These are phyloP conservation scores for Arizona elegans DNA, from an alignment of 2,113 vertebrate genomes.

Conservation along the genomic window DNA sequence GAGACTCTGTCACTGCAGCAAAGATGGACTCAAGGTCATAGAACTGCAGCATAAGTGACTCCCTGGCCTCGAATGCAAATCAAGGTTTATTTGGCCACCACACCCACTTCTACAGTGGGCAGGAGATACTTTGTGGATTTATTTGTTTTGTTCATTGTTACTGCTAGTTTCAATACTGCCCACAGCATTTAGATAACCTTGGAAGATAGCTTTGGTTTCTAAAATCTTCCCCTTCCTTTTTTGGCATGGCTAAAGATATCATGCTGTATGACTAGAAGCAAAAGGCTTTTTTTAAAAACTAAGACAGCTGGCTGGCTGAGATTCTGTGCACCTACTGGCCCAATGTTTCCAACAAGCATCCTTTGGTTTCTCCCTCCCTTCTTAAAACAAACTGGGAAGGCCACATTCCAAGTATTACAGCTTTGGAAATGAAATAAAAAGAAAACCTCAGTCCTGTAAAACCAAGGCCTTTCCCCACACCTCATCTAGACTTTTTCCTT, in stretches of 20 bases:
- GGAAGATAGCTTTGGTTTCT: neutral
- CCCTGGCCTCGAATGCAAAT: neutral
- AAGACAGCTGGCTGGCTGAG: neutral
- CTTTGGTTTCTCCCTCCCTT: neutral
- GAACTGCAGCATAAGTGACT: neutral
- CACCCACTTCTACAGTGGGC: neutral
- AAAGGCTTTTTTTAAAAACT: neutral
- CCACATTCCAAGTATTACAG: constrained; percentile 3
- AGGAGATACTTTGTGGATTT: neutral
- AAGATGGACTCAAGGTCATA: neutral
- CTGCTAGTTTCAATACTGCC: neutral
- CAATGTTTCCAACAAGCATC: neutral
- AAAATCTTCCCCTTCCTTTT: neutral
- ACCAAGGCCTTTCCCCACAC: constrained; percentile 43
- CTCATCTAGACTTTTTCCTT: constrained; percentile 38
- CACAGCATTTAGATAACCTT: neutral
- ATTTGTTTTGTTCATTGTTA: neutral
- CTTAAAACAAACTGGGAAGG: neutral
- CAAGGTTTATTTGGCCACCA: too few relatives aligned
- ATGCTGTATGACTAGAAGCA: neutral
- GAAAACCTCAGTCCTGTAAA: constrained; percentile 34
- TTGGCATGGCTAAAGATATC: neutral
- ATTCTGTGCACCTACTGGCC: neutral
- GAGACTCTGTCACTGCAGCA: neutral
- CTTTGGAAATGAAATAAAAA: constrained; percentile 46